Conservation (phyloP, 2,113 vertebrate species). For the Tiliqua scincoides region DNA sequence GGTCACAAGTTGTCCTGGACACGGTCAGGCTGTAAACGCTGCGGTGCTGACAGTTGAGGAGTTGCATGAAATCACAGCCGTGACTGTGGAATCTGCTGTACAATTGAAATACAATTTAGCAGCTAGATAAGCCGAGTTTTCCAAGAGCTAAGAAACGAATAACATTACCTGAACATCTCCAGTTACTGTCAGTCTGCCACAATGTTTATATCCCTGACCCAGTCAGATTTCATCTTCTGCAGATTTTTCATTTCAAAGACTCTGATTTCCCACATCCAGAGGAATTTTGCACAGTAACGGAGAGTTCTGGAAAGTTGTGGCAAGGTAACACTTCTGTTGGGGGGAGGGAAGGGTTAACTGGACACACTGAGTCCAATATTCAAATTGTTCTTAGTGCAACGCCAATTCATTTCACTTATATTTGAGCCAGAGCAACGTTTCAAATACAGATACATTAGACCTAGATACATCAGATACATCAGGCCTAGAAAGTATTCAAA, state of each 20-base stretch:
- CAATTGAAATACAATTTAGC: constrained; percentile 42
- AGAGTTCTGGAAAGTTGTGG: neutral
- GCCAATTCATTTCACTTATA: neutral
- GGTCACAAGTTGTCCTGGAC: neutral
- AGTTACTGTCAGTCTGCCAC: constrained; percentile 4
- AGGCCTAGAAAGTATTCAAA: neutral
- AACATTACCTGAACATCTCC: neutral
- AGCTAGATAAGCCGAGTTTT: neutral
- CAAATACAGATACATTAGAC: too few relatives aligned
- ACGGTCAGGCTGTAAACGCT: constrained; percentile 30
- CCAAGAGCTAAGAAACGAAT: neutral
- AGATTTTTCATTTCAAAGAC: neutral
- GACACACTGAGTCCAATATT: neutral
- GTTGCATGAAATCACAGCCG: constrained; percentile 21
- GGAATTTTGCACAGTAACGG: neutral
- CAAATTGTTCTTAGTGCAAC: neutral
- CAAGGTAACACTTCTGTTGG: neutral
- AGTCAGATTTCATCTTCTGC: neutral
- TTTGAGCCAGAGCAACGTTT: neutral
- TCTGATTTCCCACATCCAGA: neutral
- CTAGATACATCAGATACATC: too few relatives aligned
- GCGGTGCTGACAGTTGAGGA: constrained; percentile 26
- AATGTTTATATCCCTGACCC: neutral
- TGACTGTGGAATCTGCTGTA: constrained; percentile 13
- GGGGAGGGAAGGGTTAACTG: too few relatives aligned